These are phyloP conservation scores for Panagrolaimus sp. DNA, from an alignment of 1,140 invertebrate species.

Conservation along the genomic window DNA sequence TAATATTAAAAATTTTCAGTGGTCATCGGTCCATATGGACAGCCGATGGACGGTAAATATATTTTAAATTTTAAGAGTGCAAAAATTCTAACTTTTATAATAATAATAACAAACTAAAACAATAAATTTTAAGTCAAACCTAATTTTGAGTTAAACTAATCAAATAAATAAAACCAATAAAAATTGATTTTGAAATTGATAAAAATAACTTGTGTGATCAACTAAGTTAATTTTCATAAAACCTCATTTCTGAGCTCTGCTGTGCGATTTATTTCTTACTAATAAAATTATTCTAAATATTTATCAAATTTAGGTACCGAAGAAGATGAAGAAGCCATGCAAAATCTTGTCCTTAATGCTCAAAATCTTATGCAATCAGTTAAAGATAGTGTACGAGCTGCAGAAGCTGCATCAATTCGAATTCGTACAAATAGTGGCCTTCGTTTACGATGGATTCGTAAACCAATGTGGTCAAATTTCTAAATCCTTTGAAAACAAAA, in stretches of 20 bases:
- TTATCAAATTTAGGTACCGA: slow-evolving; percentile 73
- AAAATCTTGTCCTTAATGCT: slow-evolving; percentile 98
- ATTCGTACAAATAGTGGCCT: slow-evolving; percentile 75
- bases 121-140: no score
- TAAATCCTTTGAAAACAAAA: slow-evolving; percentile 23
- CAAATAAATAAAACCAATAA: no score
- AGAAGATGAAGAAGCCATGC: slow-evolving; percentile 97
- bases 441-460: slow-evolving; percentile 56
- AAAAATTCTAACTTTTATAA: not conserved
- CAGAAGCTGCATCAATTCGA: slow-evolving; percentile 96
- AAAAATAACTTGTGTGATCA: no score
- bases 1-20: slow-evolving; percentile 41
- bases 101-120: not conserved
- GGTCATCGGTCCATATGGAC: slow-evolving; percentile 56
- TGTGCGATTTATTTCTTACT: no score
- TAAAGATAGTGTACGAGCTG: slow-evolving; percentile 93
- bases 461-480: slow-evolving; percentile 59
- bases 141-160: no score
- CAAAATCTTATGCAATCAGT: slow-evolving; percentile 99
- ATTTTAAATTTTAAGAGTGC: not conserved
- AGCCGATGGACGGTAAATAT: slow-evolving; percentile 56
- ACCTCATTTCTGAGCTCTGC: no score
- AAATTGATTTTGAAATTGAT: no score
- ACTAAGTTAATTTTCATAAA: no score
- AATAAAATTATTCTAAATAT: not conserved